Base-by-base conservation (phyloP, 1,140 invertebrate genomes). In the Drosophila melanogaster region DNA sequence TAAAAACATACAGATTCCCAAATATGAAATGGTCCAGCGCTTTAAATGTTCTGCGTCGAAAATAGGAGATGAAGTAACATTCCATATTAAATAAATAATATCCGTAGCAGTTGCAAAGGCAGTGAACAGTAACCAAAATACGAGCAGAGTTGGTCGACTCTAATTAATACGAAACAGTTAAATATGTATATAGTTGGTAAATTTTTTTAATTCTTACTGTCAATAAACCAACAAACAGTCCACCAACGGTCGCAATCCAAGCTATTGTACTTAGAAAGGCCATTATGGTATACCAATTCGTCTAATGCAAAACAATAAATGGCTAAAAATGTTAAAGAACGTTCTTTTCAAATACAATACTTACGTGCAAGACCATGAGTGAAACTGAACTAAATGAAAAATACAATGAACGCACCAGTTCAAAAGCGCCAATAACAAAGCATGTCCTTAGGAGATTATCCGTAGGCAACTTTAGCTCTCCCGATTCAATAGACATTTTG, bases 51-150 rank as follows among this genome's bases (percentile, higher is more conserved):
- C 1, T 38, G 12, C 56, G 2, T 64, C 33, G 7, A 49, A 46
- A 11, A 44, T n/a, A 0, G 43, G 22, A 17, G 60, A 24, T 0
- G 35, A 4, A 0, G 24, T 2, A 3, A 84, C 62, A 17, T 47
- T 57, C 71, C 61, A 77, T 0, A 79, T 15, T 6, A 84, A 43
- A 41, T 51, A 41, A 2, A 55, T 15, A 24, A 61, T 60, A n/a
- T 84, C 56, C 6, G 46, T 19, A 4, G 50, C 4, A 37, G 65
- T 26, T 4, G 61, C 80, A 50, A 79, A 10, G 1, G 37, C 2
- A 15, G 76, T 41, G 22, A 77, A 84, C 12, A 76, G 30, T 14
- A 84, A 14, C 80, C 80, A 84, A 47, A 38, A 58, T 6, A 47
- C 1, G 1, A 79, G 26, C n/a, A 77, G 33, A 2, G 2, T 11